Evolutionary conservation across 2,113 vertebrate species (phyloP).

Genomic region (Phalacrocorax brasilianus): DNA sequence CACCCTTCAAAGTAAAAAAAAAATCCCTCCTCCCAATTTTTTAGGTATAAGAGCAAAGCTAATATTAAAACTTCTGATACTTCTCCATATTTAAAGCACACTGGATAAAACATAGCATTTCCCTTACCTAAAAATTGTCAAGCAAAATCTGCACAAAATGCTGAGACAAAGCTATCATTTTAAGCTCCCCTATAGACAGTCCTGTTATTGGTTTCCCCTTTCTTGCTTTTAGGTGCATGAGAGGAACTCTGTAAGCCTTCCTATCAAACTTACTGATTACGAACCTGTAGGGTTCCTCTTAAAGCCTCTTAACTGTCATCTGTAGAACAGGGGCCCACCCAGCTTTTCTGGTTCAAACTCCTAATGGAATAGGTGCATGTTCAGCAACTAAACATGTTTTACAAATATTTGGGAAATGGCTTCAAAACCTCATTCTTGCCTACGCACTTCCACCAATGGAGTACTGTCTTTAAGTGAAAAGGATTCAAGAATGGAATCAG

Average conservation of each 20-base stretch:
- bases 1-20: background rate
- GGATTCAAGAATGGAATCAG: background rate
- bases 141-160: background rate
- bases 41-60: background rate
- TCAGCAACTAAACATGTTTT: background rate
- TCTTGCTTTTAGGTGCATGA: background rate
- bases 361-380: background rate
- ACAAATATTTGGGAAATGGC: background rate
- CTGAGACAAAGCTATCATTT: background rate
- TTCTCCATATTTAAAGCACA: background rate
- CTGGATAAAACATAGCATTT: background rate
- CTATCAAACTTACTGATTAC: background rate
- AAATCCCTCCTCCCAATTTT: rapidly evolving
- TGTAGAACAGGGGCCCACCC: background rate
- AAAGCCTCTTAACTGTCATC: background rate
- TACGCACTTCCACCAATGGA: background rate
- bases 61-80: background rate
- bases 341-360: background rate
- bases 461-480: background rate
- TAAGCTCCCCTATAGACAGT: background rate
- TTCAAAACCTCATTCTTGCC: background rate
- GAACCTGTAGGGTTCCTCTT: background rate
- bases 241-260: background rate
- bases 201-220: background rate
- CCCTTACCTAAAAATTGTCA: background rate